Conservation (phyloP, 2,888 invertebrate genomes). For the Proisotoma minuta region DNA sequence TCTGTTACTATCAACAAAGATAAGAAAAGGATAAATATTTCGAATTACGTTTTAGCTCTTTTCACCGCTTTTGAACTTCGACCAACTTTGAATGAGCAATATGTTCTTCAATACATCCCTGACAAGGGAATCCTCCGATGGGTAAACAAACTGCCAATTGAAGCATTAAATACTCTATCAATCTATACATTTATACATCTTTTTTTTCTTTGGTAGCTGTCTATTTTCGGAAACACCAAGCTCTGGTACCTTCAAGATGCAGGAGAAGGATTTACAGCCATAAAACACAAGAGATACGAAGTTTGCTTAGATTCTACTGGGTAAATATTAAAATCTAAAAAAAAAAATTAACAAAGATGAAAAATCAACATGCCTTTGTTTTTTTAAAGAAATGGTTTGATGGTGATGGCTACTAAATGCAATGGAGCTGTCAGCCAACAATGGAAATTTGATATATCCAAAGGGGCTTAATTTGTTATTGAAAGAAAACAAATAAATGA, state of each 20-base stretch:
- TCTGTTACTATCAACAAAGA: neutral
- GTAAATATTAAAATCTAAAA: conserved; percentile 8
- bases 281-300: conserved; percentile 31
- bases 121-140: conserved; percentile 19
- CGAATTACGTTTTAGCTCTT: conserved; percentile 17
- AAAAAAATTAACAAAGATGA: neutral
- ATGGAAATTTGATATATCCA: neutral
- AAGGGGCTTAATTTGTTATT: too few relatives aligned
- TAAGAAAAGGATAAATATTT: neutral
- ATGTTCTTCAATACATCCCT: conserved; percentile 25
- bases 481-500: too few relatives aligned
- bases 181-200: conserved; percentile 1
- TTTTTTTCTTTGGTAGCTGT: conserved; percentile 7
- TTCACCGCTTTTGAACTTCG: conserved; percentile 29
- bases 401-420: neutral
- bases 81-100: conserved; percentile 33
- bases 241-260: conserved; percentile 36
- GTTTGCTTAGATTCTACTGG: conserved; percentile 24
- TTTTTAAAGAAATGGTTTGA: too few relatives aligned
- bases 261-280: conserved; percentile 29
- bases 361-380: neutral
- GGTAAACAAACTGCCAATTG: too few relatives aligned
- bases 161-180: too few relatives aligned
- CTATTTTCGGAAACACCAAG: conserved; percentile 26
- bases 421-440: neutral